Conservation (phyloP, 2,113 vertebrate genomes). For the Cebidichthys violaceus region DNA sequence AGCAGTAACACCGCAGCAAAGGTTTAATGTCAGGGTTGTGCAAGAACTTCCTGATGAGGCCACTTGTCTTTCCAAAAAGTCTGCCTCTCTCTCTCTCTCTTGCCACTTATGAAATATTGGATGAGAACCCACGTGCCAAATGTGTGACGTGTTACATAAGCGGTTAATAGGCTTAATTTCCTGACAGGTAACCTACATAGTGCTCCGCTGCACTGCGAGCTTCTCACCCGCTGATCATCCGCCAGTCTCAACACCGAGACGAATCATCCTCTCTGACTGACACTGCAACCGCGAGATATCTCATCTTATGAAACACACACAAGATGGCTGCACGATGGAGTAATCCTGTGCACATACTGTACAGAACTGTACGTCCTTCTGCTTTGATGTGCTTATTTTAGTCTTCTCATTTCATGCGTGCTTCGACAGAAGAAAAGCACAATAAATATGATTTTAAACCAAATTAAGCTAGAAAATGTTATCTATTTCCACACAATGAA, state of each 20-base stretch:
- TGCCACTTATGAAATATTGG: slow-evolving; percentile 26
- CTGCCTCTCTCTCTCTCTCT: not conserved
- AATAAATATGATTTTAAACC: not conserved
- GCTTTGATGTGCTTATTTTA: slow-evolving; percentile 3
- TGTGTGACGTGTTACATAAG: slow-evolving; percentile 63
- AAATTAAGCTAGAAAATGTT: not conserved
- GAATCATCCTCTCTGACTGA: slow-evolving; percentile 44
- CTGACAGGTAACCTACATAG: slow-evolving; percentile 75
- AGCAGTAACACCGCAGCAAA: not conserved
- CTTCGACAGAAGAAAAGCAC: not conserved
- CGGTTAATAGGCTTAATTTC: slow-evolving; percentile 73
- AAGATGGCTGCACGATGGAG: slow-evolving; percentile 39
- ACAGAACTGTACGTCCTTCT: not conserved
- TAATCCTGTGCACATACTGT: slow-evolving; percentile 32
- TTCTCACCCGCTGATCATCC: slow-evolving; percentile 21
- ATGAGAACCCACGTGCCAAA: slow-evolving; percentile 21
- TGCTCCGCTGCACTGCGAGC: slow-evolving; percentile 38
- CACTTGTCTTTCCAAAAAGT: slow-evolving; percentile 1
- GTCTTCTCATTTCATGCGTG: not conserved
- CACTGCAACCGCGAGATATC: slow-evolving; percentile 5
- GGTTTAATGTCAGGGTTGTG: not conserved
- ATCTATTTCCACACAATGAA: not conserved
- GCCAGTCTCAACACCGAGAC: slow-evolving; percentile 28
- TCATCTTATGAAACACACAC: slow-evolving; percentile 40
- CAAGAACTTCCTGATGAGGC: not conserved